Conservation (phyloP, 2,797 vertebrate genomes). For the Pipistrellus pygmaeus region DNA sequence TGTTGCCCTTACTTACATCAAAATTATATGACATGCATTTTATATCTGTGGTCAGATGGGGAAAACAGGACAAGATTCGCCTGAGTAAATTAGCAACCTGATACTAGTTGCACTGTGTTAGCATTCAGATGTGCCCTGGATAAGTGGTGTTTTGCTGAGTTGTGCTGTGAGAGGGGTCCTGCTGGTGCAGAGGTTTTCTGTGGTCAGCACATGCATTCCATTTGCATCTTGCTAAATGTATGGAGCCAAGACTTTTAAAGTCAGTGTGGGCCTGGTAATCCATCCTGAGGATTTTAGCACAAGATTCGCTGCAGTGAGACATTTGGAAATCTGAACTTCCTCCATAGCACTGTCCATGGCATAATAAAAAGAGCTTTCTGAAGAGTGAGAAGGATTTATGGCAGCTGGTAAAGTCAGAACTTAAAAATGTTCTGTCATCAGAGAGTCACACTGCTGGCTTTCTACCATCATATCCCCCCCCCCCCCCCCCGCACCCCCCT, state of each 20-base stretch:
- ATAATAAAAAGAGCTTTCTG: neutral
- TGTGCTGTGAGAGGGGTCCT: neutral
- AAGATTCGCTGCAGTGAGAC: neutral
- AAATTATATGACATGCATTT: neutral
- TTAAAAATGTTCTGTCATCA: neutral
- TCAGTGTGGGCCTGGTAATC: neutral
- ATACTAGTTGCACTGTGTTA: neutral
- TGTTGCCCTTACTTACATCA: neutral
- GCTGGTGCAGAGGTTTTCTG: neutral
- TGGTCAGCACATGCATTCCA: neutral
- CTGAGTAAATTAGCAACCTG: neutral
- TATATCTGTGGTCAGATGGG: constrained; percentile 18
- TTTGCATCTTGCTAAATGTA: neutral
- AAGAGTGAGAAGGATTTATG: neutral
- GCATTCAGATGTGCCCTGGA: no score
- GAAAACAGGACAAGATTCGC: neutral
- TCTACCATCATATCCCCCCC: neutral
- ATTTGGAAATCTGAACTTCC: neutral
- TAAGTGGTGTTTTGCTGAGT: neutral
- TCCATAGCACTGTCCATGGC: neutral
- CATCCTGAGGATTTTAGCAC: neutral
- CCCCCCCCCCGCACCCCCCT: neutral
- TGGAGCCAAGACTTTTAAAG: neutral
- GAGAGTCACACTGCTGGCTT: neutral
- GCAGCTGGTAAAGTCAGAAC: neutral